Conservation (phyloP, 2,113 vertebrate genomes). For the Melanerpes aurifrons region DNA sequence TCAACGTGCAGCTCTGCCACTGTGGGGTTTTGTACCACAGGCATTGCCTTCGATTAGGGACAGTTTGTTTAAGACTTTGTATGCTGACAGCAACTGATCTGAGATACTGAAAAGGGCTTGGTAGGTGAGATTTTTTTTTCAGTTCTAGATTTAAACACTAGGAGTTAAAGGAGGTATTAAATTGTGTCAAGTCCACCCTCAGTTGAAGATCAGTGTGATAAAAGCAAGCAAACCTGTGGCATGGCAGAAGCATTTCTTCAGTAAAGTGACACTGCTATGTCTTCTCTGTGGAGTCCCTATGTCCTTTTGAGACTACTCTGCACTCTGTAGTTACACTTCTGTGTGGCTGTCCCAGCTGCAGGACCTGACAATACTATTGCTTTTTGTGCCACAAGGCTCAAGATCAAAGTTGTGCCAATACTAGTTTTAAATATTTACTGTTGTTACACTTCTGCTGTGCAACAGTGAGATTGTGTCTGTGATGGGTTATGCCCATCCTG, state of each 20-base stretch:
- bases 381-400: not conserved
- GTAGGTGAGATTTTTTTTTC: not conserved
- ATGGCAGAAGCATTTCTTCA: not conserved
- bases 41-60: not conserved
- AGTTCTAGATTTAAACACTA: not conserved
- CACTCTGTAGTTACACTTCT: not conserved
- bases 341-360: not conserved
- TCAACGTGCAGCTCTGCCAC: not conserved
- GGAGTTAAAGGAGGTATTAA: not conserved
- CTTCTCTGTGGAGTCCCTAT: not conserved
- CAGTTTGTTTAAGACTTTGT: not conserved
- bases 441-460: not conserved
- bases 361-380: not conserved
- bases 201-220: not conserved
- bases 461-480: not conserved
- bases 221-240: not conserved
- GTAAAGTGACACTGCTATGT: not conserved
- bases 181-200: not conserved
- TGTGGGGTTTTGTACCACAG: not conserved
- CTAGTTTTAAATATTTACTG: not conserved
- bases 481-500: no score
- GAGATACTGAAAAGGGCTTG: not conserved
- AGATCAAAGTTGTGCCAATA: not conserved
- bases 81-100: not conserved
- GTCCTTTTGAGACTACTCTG: not conserved